phyloP scores from a whole-genome alignment of 1,140 invertebrate genomes.

The Drosophila funebris region DNA sequence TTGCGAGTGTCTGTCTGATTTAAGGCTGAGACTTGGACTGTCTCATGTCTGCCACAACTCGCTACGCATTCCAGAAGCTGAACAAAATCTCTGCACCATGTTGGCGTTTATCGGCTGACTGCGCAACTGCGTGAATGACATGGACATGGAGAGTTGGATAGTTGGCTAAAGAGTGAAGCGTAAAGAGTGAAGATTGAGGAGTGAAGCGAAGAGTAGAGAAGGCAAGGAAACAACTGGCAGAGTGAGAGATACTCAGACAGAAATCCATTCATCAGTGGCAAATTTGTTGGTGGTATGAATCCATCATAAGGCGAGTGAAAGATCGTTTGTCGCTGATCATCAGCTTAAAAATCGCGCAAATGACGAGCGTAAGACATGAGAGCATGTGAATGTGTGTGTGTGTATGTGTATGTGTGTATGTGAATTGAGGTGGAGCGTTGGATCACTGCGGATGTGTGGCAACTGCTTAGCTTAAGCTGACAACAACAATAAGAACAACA shows the following conservation, averaged over 20 bases:
- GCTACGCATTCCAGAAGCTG: slow-evolving; percentile 83
- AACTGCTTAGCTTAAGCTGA: slow-evolving; percentile 71
- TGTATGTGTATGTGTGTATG: slow-evolving; percentile 1
- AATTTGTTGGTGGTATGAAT: slow-evolving; percentile 84
- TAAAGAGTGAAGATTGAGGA: background rate
- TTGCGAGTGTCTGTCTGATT: slow-evolving; percentile 9
- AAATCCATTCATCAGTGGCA: slow-evolving; percentile 84
- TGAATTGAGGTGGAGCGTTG: slow-evolving; percentile 22
- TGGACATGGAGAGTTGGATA: slow-evolving; percentile 21
- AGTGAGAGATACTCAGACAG: slow-evolving; percentile 45
- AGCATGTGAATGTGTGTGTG: slow-evolving; percentile 36
- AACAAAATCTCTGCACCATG: slow-evolving; percentile 82
- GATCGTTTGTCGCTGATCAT: slow-evolving; percentile 84
- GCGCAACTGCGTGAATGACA: slow-evolving; percentile 51
- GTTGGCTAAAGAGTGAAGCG: slow-evolving; percentile 1
- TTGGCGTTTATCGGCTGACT: slow-evolving; percentile 63
- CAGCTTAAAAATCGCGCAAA: slow-evolving; percentile 83
- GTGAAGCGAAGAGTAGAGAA: background rate
- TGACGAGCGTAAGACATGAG: slow-evolving; percentile 82
- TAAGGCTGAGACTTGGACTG: slow-evolving; percentile 13
- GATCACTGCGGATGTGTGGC: slow-evolving; percentile 34
- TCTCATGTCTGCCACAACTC: slow-evolving; percentile 62
- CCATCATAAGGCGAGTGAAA: slow-evolving; percentile 83
- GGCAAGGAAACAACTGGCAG: background rate
- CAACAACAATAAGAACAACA: slow-evolving; percentile 59